A percentile compares a stretch with the other conserved stretches of the same genome.
phyloP scores from a whole-genome alignment of 1,140 invertebrate genomes.

The Leptonema lineaticorne region DNA sequence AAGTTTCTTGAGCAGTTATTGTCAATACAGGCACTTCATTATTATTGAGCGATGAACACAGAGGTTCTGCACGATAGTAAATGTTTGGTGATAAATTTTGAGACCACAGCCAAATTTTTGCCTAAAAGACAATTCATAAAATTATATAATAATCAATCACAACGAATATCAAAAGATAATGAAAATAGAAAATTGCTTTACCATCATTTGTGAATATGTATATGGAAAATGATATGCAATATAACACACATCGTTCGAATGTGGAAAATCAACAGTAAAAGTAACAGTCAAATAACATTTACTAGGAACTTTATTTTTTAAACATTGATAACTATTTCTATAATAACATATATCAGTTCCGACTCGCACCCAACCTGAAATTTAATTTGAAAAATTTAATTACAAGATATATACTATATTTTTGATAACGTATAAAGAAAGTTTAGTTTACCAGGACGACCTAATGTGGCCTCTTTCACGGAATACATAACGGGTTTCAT shows the following conservation, averaged over 20 bases:
- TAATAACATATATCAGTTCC: constrained; percentile 85
- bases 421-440: background rate
- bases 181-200: constrained; percentile 46
- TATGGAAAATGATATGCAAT: constrained; percentile 91
- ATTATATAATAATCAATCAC: constrained; percentile 40
- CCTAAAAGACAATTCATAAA: constrained; percentile 64
- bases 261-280: constrained; percentile 80
- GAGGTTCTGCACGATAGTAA: constrained; percentile 64
- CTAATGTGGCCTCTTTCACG: constrained; percentile 68
- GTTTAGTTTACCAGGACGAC: constrained; percentile 55
- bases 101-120: constrained; percentile 66
- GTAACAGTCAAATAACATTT: constrained; percentile 77
- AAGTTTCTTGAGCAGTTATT: constrained; percentile 68
- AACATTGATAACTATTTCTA: constrained; percentile 65
- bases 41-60: constrained; percentile 73
- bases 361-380: constrained; percentile 68
- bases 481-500: constrained; percentile 93
- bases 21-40: constrained; percentile 81
- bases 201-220: constrained; percentile 78
- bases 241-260: constrained; percentile 81
- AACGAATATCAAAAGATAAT: constrained; percentile 12
- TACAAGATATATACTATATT: no score
- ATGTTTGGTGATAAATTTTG: constrained; percentile 47
- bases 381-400: background rate
- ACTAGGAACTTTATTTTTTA: constrained; percentile 51